Base-by-base conservation (phyloP, 2,888 invertebrate species). In the Eupithecia dodoneata region DNA sequence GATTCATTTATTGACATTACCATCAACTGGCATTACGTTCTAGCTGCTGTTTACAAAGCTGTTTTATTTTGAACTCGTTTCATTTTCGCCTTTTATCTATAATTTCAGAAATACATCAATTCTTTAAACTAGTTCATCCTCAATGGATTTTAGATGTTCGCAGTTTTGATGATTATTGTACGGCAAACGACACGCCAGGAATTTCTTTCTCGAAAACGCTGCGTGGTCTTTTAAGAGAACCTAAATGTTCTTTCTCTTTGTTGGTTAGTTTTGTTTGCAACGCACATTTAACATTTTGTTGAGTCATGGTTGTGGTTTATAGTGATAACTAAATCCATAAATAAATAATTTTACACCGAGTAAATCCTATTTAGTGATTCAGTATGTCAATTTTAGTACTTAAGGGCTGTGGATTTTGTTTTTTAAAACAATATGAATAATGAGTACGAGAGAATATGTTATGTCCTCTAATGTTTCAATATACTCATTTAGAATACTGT, bases 41-140 rank as follows among this genome's bases (percentile, higher is more conserved):
- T 79, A 80, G 75, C 75, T 76, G 73, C 67, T 69, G 80, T 90
- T 89, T 88, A 84, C 77, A 84, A 87, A 89, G 86, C 84, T 89
- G 89, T 87, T 83, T 83, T 80, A 81, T 81, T 85, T 83, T 84
- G 79, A 81, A 81, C 80, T 80, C 77, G 76, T 81, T 76, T 78
- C 72, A 82, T 78, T 82, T 82, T 84, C 72, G 74, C 84, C 78
- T 49, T 70, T n/a, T 71, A 44, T 73, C 75, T 75, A 75, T 66
- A 72, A 69, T 73, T 66, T 71, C 76, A 13, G 71, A 71, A 73
- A 15, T 42, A 15, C 15, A 65, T 65, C 69, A 69, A 52, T 66
- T 10, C 41, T 66, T 66, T 63, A 12, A 66, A 5, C 65, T 41
- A 66, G 66, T 66, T 63, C 63, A 63, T 30, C 10, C 1, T 30